Conservation (phyloP, 2,888 invertebrate genomes). For the Pristionchus fissidentatus region DNA sequence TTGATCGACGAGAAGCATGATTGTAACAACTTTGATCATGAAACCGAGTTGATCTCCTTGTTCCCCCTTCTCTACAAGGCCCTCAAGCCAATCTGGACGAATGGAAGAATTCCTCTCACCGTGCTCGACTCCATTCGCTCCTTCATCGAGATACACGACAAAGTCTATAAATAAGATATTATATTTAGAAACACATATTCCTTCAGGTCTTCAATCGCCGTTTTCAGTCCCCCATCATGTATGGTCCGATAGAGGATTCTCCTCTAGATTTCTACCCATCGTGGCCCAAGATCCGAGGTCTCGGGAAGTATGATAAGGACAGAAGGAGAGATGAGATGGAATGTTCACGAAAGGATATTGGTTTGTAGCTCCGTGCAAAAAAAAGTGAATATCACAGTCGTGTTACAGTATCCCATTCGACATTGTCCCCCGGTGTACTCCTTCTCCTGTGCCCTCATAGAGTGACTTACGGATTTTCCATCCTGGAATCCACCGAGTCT, state of each 20-base stretch:
- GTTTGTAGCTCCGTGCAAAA: neutral
- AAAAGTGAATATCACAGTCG: too few relatives aligned
- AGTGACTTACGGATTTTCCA: neutral
- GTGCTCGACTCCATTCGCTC: too few relatives aligned
- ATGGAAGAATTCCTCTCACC: too few relatives aligned
- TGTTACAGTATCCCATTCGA: neutral
- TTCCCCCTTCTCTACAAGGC: too few relatives aligned
- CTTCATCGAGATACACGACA: too few relatives aligned
- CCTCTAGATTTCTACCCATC: neutral
- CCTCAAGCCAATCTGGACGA: too few relatives aligned
- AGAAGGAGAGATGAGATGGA: constrained; percentile 8
- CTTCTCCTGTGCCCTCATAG: neutral
- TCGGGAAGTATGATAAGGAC: neutral
- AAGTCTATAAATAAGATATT: too few relatives aligned
- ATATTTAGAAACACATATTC: neutral
- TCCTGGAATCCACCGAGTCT: neutral
- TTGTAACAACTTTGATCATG: too few relatives aligned
- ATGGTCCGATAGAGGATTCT: neutral
- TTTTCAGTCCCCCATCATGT: neutral
- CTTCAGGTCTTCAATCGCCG: neutral
- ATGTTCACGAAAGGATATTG: neutral
- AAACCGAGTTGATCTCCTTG: too few relatives aligned
- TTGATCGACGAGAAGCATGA: too few relatives aligned
- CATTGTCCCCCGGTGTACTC: neutral
- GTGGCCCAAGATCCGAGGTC: neutral